Evolutionary conservation across 2,888 invertebrate genomes (phyloP).

Genomic region (Epistrophe grossulariae): DNA sequence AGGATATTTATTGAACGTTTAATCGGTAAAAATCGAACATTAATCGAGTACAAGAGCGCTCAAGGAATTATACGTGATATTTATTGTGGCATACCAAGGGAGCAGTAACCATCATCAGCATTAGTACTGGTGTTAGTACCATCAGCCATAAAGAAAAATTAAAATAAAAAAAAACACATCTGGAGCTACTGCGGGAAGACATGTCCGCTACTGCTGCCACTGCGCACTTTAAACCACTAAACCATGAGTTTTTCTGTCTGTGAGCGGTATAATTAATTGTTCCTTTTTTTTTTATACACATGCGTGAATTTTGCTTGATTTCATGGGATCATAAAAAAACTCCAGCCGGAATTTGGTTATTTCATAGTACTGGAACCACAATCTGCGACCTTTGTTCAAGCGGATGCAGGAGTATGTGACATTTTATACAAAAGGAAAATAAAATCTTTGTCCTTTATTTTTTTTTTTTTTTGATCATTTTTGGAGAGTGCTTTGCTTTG

Average conservation of each 20-base stretch:
- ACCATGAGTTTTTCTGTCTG: constrained; percentile 24
- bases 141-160: not conserved
- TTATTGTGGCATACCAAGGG: constrained; percentile 65
- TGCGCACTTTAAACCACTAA: not conserved
- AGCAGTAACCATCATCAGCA: constrained; percentile 59
- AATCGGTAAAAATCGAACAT: constrained; percentile 73
- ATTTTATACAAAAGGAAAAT: constrained; percentile 38
- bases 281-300: constrained; percentile 47
- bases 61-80: constrained; percentile 65
- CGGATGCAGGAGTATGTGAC: constrained; percentile 62
- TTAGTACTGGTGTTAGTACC: constrained; percentile 24
- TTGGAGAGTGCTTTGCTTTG: constrained; percentile 24
- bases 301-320: not conserved
- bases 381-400: constrained; percentile 27
- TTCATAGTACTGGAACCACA: not conserved
- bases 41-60: constrained; percentile 65
- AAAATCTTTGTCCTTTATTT: constrained; percentile 32
- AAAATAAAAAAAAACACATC: constrained; percentile 18
- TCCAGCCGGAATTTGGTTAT: constrained; percentile 38
- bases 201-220: not conserved
- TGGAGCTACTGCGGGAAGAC: constrained; percentile 45
- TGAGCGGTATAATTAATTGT: constrained; percentile 54
- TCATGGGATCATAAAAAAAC: constrained; percentile 3
- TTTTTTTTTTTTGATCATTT: constrained; percentile 15
- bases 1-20: constrained; percentile 75